Evolutionary conservation across 2,797 vertebrate genomes (phyloP).

Genomic region (Smutsia temminckii): DNA sequence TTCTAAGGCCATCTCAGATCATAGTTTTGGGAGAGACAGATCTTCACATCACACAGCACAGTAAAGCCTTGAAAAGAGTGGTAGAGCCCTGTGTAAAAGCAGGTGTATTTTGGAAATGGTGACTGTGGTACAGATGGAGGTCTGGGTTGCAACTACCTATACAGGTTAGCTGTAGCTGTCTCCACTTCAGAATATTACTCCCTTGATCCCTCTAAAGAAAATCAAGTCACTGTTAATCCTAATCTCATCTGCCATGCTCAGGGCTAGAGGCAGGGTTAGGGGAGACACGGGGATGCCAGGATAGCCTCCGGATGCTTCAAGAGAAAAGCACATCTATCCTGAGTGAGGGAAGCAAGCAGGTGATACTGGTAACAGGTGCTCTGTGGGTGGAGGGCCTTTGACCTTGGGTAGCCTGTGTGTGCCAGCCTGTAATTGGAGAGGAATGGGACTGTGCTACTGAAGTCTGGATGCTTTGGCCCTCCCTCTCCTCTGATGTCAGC

Average conservation of each 20-base stretch:
- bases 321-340: neutral
- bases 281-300: neutral
- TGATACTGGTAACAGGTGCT: neutral
- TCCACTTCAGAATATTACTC: neutral
- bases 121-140: neutral
- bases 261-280: neutral
- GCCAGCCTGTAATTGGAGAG: neutral
- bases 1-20: slow-evolving; percentile 60
- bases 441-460: neutral
- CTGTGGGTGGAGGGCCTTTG: neutral
- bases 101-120: neutral
- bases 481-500: neutral
- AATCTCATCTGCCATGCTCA: neutral
- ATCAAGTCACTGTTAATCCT: neutral
- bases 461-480: neutral
- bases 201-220: slow-evolving; percentile 13
- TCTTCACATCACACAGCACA: rapidly evolving
- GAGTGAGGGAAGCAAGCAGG: neutral
- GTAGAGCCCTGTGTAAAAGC: rapidly evolving
- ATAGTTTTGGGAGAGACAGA: slow-evolving; percentile 57
- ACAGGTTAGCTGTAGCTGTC: neutral
- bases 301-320: neutral
- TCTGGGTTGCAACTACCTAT: neutral
- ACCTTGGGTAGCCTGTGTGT: too few relatives aligned
- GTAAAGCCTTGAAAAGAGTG: neutral